Evolutionary conservation across 2,888 invertebrate species (phyloP).

Genomic region (Mesodorylaimus sp.): DNA sequence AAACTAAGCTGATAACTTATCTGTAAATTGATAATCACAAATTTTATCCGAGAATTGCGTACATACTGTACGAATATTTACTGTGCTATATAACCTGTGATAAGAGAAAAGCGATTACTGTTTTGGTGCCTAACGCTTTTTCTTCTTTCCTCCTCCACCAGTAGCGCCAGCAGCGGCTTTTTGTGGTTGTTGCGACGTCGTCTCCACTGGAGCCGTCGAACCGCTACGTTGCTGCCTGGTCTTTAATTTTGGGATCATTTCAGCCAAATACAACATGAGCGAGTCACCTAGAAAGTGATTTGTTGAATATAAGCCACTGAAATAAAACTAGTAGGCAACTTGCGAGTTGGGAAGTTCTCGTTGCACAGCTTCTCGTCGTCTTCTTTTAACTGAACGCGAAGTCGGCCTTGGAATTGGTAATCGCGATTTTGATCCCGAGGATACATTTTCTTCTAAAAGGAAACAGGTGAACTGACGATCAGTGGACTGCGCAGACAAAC

Average conservation of each 20-base stretch:
- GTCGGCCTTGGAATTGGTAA: constrained; percentile 58
- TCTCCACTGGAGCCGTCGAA: neutral
- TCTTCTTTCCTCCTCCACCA: neutral
- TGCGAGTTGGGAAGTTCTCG: constrained; percentile 16
- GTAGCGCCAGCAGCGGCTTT: neutral
- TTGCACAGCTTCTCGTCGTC: constrained; percentile 22
- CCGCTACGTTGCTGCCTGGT: constrained; percentile 14
- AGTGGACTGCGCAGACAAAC: constrained; percentile 4
- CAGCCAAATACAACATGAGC: constrained; percentile 18
- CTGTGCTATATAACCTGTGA: too few species aligned
- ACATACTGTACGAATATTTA: too few species aligned
- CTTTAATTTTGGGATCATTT: constrained; percentile 27
- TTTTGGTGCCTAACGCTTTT: too few species aligned
- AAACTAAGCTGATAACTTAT: too few species aligned
- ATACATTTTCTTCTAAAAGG: constrained; percentile 49
- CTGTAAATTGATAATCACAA: too few species aligned
- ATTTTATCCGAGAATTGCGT: too few species aligned
- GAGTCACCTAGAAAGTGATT: constrained; percentile 15
- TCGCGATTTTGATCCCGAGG: constrained; percentile 78
- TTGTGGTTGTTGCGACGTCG: neutral
- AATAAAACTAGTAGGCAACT: constrained; percentile 4
- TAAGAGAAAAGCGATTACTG: too few species aligned
- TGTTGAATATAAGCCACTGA: neutral
- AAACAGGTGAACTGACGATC: too few species aligned
- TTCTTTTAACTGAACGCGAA: constrained; percentile 65